A percentile compares a stretch with the other conserved stretches of the same genome.
Conservation (phyloP, 2,888 invertebrate genomes). For the Miltochrista miniata region DNA sequence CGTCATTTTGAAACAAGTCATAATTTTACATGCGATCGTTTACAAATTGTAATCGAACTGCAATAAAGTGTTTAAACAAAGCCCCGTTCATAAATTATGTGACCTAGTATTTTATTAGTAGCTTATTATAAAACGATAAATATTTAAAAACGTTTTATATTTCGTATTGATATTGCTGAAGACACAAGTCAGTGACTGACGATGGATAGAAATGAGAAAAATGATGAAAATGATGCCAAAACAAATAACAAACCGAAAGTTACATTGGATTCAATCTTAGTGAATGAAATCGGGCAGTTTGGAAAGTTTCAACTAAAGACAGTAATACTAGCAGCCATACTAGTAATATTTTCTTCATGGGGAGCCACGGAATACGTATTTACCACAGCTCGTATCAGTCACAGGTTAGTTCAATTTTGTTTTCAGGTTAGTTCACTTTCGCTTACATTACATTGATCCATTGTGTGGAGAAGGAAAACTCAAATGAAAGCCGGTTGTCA, state of each 20-base stretch:
- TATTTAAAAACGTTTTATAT: not conserved
- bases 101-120: too few relatives aligned
- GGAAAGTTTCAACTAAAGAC: slow-evolving; percentile 61
- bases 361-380: slow-evolving; percentile 63
- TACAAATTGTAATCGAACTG: too few relatives aligned
- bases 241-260: slow-evolving; percentile 23
- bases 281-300: slow-evolving; percentile 68
- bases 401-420: slow-evolving; percentile 63
- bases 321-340: slow-evolving; percentile 41
- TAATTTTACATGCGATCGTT: too few relatives aligned
- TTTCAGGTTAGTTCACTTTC: too few relatives aligned
- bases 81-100: too few relatives aligned
- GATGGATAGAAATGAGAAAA: not conserved
- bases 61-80: too few relatives aligned
- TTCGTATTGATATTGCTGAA: not conserved
- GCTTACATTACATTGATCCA: too few relatives aligned
- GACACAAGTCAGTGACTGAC: not conserved
- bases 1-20: too few relatives aligned
- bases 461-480: too few relatives aligned
- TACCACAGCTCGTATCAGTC: slow-evolving; percentile 62
- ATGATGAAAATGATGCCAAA: not conserved
- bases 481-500: too few relatives aligned
- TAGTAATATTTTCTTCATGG: slow-evolving; percentile 61
- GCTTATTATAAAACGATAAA: too few relatives aligned
- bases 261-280: slow-evolving; percentile 61